Conservation (phyloP, 2,797 vertebrate genomes). For the Urosaurus nigricauda region DNA sequence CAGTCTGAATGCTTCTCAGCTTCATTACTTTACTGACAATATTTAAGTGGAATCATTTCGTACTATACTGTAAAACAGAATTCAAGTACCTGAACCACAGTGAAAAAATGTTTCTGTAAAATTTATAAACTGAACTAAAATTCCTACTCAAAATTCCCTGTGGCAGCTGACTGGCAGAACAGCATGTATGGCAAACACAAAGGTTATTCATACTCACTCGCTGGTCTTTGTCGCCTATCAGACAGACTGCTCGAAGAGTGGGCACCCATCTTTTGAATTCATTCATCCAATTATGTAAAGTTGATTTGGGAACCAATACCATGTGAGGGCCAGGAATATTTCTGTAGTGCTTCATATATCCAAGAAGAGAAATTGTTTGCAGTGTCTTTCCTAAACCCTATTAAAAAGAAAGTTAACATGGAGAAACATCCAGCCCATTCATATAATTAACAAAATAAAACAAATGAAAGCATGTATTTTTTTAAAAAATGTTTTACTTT, state of each 20-base stretch:
- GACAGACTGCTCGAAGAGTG: slow-evolving; percentile 93
- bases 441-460: rapidly evolving
- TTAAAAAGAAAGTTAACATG: background rate
- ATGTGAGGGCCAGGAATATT: slow-evolving; percentile 98
- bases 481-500: background rate
- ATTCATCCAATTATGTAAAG: slow-evolving; percentile 99
- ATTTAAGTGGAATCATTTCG: background rate
- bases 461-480: background rate
- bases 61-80: background rate
- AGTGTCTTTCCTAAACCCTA: slow-evolving; percentile 98
- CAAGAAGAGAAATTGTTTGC: slow-evolving; percentile 97
- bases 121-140: background rate
- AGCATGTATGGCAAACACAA: background rate
- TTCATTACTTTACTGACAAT: background rate
- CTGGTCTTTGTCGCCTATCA: slow-evolving; percentile 94
- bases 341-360: slow-evolving; percentile 99
- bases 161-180: background rate
- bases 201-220: slow-evolving; percentile 82
- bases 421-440: background rate
- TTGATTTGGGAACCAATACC: slow-evolving; percentile 98
- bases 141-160: background rate
- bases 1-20: background rate
- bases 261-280: slow-evolving; percentile 99
- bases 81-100: background rate
- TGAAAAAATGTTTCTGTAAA: background rate